Percentiles rank a stretch among this genome's conserved stretches.
phyloP scores from a whole-genome alignment of 1,140 invertebrate species.

The Neodiprion lecontei region DNA sequence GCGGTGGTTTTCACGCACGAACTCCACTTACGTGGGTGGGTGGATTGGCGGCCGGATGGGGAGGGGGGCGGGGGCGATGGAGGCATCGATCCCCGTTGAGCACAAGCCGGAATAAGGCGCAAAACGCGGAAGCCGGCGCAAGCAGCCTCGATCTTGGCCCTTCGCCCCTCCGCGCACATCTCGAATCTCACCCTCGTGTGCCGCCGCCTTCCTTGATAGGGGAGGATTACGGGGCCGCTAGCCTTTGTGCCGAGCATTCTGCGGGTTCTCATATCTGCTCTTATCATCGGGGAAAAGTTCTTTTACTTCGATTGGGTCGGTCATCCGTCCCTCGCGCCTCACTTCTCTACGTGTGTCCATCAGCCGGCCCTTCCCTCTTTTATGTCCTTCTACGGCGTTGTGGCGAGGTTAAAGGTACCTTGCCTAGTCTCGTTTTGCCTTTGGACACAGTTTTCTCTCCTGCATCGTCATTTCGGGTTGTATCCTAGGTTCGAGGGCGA shows the following conservation, averaged over 20 bases:
- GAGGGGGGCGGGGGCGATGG: constrained; percentile 4
- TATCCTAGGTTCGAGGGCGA: no score
- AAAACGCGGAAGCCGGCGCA: constrained; percentile 23
- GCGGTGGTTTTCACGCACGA: constrained; percentile 51
- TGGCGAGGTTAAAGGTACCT: no score
- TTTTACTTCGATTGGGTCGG: not conserved
- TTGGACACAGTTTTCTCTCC: no score
- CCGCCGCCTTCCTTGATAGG: not conserved
- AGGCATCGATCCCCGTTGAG: constrained; percentile 34
- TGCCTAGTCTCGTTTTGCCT: no score
- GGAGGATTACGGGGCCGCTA: constrained; percentile 54
- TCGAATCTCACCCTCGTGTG: constrained; percentile 8
- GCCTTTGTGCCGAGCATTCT: constrained; percentile 51
- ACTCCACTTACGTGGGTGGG: constrained; percentile 32
- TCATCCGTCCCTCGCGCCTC: not conserved
- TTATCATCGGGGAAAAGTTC: not conserved
- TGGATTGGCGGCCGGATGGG: not conserved
- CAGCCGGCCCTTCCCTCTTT: no score
- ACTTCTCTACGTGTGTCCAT: no score
- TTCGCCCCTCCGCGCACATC: constrained; percentile 24
- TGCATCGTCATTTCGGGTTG: no score
- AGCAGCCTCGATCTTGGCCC: constrained; percentile 19
- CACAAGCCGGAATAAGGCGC: constrained; percentile 9
- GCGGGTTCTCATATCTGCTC: constrained; percentile 40
- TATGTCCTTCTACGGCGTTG: no score